Evolutionary conservation across 2,113 vertebrate genomes (phyloP).

Genomic region (Chaenocephalus aceratus): DNA sequence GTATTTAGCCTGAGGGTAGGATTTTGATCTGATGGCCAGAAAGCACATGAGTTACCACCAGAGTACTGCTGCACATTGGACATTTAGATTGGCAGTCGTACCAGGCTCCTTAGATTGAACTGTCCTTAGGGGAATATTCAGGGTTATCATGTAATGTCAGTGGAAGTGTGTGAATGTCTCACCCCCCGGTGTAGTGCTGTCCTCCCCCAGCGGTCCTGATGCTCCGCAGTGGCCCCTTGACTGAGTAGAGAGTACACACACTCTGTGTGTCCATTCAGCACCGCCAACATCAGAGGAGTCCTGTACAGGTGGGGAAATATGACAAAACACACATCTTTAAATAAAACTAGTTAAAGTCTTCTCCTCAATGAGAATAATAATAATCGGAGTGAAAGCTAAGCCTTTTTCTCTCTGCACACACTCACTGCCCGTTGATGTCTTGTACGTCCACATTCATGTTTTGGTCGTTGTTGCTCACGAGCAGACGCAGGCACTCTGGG

Average conservation of each 20-base stretch:
- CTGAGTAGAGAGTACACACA: slow-evolving; percentile 95
- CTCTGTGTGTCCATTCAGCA: slow-evolving; percentile 95
- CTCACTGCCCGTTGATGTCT: slow-evolving; percentile 96
- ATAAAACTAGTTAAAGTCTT: background rate
- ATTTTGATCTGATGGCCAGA: too few relatives aligned
- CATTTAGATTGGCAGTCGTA: too few relatives aligned
- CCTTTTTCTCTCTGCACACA: slow-evolving; percentile 31
- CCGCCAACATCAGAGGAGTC: slow-evolving; percentile 97
- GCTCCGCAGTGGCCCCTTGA: slow-evolving; percentile 94
- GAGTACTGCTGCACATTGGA: too few relatives aligned
- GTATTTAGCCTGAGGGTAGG: too few relatives aligned
- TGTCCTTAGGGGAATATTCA: too few relatives aligned
- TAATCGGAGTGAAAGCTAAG: background rate
- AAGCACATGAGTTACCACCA: too few relatives aligned
- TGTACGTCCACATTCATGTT: slow-evolving; percentile 92
- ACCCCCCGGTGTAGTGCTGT: slow-evolving; percentile 96
- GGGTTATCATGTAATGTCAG: background rate
- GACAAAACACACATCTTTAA: background rate
- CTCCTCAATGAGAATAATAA: background rate
- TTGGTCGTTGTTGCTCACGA: slow-evolving; percentile 92
- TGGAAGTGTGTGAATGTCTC: slow-evolving; percentile 61
- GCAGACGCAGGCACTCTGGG: slow-evolving; percentile 93
- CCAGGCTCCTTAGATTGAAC: too few relatives aligned
- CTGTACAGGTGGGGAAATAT: slow-evolving; percentile 72
- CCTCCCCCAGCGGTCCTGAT: slow-evolving; percentile 95